Conservation (phyloP, 2,888 invertebrate species). For the Orthosia incerta region DNA sequence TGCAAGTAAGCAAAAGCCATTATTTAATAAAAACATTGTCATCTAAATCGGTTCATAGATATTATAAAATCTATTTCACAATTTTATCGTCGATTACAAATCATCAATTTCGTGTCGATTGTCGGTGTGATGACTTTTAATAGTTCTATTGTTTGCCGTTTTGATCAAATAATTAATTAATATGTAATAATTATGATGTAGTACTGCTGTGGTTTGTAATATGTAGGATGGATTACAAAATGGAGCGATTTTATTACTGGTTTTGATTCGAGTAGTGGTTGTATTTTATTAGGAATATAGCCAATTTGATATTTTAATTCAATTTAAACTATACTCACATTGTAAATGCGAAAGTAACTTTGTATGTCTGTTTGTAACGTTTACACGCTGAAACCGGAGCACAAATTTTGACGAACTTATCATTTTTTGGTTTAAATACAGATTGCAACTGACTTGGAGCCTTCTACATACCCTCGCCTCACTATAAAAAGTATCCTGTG, state of each 20-base stretch:
- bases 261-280: not conserved
- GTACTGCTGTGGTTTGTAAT: constrained; percentile 30
- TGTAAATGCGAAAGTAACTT: too few species aligned
- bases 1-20: too few species aligned
- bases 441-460: too few species aligned
- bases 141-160: constrained; percentile 28
- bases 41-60: not conserved
- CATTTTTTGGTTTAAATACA: too few species aligned
- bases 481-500: too few species aligned
- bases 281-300: not conserved
- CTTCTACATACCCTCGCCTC: too few species aligned
- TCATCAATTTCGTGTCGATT: constrained; percentile 34
- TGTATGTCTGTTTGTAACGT: too few species aligned
- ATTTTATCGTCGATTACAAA: constrained; percentile 28
- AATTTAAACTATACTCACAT: too few species aligned
- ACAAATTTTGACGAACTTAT: too few species aligned
- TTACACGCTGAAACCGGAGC: too few species aligned
- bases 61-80: constrained; percentile 6
- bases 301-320: not conserved
- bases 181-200: constrained; percentile 20
- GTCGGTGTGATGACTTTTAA: constrained; percentile 13
- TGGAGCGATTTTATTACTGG: not conserved
- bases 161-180: constrained; percentile 14
- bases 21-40: not conserved
- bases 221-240: not conserved